Evolutionary conservation across 1,140 invertebrate genomes (phyloP).

Genomic region (Chymomyza costata): DNA sequence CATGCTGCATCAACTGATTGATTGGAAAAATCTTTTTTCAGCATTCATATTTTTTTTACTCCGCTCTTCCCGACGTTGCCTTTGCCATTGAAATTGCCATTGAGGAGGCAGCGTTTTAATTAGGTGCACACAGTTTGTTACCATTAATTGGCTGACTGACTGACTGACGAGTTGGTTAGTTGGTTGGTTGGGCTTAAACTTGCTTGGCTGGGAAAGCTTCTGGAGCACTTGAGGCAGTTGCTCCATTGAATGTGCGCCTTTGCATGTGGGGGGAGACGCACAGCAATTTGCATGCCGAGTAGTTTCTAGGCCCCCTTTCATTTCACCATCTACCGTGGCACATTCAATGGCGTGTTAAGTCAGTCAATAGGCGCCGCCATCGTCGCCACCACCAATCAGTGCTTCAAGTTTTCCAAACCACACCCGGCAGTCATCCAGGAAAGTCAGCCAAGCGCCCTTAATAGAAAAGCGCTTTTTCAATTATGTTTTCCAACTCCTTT

Average conservation of each 20-base stretch:
- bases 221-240: background rate
- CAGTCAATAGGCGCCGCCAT: slow-evolving; percentile 63
- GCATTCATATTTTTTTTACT: too few species aligned
- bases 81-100: background rate
- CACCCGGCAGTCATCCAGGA: background rate
- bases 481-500: slow-evolving; percentile 69
- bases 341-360: slow-evolving; percentile 70
- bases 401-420: slow-evolving; percentile 43
- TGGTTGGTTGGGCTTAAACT: slow-evolving; percentile 47
- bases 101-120: slow-evolving; percentile 45
- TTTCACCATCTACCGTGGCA: slow-evolving; percentile 2
- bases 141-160: slow-evolving; percentile 53
- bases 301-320: slow-evolving; percentile 8
- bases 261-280: slow-evolving; percentile 25
- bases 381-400: slow-evolving; percentile 52
- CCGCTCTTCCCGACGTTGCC: too few species aligned
- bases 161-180: too few species aligned
- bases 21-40: slow-evolving; percentile 52
- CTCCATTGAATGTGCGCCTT: slow-evolving; percentile 10
- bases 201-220: background rate
- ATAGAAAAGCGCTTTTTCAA: slow-evolving; percentile 73
- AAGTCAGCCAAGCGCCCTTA: slow-evolving; percentile 51
- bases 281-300: slow-evolving; percentile 49
- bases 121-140: slow-evolving; percentile 43
- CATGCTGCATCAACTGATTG: slow-evolving; percentile 47